Evolutionary conservation across 2,113 vertebrate species (phyloP).

Genomic region (Bolborhynchus lineola): DNA sequence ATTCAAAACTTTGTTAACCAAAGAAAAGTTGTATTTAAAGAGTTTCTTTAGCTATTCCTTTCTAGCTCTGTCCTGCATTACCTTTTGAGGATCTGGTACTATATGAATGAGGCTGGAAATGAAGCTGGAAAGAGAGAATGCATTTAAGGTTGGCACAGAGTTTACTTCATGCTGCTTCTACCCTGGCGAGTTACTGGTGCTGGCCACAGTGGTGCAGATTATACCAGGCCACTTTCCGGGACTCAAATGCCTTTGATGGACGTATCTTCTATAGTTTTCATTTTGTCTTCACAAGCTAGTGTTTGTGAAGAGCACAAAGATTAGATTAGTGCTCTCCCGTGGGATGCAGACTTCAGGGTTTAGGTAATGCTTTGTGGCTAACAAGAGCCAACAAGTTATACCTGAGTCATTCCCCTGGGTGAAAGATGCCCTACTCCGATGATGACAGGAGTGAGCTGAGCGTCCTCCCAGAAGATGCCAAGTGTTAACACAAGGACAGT

Average conservation of each 20-base stretch:
- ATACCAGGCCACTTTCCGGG: neutral
- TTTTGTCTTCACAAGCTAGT: conserved; percentile 1
- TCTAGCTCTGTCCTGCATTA: neutral
- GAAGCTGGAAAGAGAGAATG: neutral
- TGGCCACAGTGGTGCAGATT: neutral
- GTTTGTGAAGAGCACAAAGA: conserved; percentile 14
- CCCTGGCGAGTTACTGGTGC: neutral
- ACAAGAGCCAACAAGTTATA: conserved; percentile 39
- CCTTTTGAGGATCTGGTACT: neutral
- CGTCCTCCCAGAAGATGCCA: neutral
- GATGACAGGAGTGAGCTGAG: neutral
- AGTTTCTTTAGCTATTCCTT: neutral
- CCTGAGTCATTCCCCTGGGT: conserved; percentile 15
- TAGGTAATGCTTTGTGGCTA: neutral
- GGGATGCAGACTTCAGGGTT: neutral
- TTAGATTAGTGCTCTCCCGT: neutral
- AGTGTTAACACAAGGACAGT: neutral
- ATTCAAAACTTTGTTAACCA: neutral
- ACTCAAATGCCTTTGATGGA: neutral
- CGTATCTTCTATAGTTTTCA: neutral
- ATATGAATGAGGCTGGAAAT: neutral
- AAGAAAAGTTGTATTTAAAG: neutral
- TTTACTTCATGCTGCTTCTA: neutral
- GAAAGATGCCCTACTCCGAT: neutral
- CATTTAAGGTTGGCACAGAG: neutral